Base-by-base conservation (phyloP, 2,888 invertebrate species). In the Ophion obscuratus region DNA sequence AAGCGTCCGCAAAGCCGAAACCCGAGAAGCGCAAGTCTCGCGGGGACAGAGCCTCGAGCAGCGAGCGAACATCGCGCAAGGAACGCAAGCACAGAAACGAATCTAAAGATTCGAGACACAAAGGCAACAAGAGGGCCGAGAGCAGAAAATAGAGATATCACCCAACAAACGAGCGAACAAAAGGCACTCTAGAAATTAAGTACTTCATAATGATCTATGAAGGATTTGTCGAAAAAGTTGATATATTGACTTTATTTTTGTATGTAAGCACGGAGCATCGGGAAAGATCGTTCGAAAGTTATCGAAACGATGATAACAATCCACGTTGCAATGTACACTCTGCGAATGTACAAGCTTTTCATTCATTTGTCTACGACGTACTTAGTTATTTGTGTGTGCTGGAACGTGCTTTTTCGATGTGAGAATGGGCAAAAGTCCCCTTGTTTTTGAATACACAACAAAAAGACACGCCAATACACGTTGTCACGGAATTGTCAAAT, bases 1-100 rank as follows among this genome's bases (percentile, higher is more conserved):
- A 75, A 61, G 53, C 66, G 27, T 78, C 84, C n/a, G 62, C 75
- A 77, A 89, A 85, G 47, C 87, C 81, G 17, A 81, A 81, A 78
- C 73, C 87, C 80, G 70, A 83, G 14, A 84, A 75, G 40, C 75
- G 57, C 36, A 88, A 88, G 66, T 59, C 31, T 71, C 75, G 78
- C 0, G 53, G 64, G 11, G 78, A 82, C 0, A 71, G 40, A 27
- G 68, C 40, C 20, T 76, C 80, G 59, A 80, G 68, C 31, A 62
- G 44, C 68, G 81, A 83, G 27, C 47, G 71, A 20, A 57, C 61
- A 2, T 75, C 71, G 0, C 61, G 59, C 24, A 86, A 83, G 36
- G 68, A 68, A 27, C 77, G 80, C 0, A 86, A 76, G n/a, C 62
- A 77, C 53, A 80, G 76, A 24, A 83, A 77, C 31, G 80, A 80